Evolutionary conservation across 30 jellyfish, hydroid and myxozoan species (phyloP).

Genomic region (Sanderia malayensis): DNA sequence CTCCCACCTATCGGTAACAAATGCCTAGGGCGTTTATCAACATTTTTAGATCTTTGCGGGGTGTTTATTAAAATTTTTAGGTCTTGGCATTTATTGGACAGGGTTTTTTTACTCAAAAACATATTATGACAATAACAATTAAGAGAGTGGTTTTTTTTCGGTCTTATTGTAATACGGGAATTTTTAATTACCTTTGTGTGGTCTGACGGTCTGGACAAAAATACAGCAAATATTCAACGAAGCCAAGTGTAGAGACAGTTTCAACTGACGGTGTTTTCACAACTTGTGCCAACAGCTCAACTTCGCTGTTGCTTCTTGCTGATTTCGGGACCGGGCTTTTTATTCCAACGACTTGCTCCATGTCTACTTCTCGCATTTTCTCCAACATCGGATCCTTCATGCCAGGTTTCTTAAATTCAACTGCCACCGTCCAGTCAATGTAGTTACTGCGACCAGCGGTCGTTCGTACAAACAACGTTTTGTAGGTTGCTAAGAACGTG

Average conservation of each 20-base stretch:
- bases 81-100: too few relatives aligned
- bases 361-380: not conserved
- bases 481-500: not conserved
- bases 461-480: slow-evolving; percentile 7
- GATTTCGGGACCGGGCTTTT: not conserved
- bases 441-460: slow-evolving; percentile 27
- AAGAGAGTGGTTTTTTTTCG: not conserved
- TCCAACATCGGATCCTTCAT: slow-evolving; percentile 5
- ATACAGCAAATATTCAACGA: slow-evolving; percentile 1
- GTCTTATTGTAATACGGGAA: not conserved
- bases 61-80: too few relatives aligned
- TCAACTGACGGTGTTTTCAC: slow-evolving; percentile 20
- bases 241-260: slow-evolving; percentile 6
- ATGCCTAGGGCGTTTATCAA: too few relatives aligned
- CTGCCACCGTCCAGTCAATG: slow-evolving; percentile 26
- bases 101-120: too few relatives aligned
- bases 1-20: not conserved
- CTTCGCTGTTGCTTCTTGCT: not conserved
- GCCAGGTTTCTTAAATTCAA: slow-evolving; percentile 4
- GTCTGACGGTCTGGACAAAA: slow-evolving; percentile 26
- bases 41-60: too few relatives aligned
- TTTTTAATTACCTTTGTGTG: not conserved
- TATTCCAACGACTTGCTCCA: not conserved
- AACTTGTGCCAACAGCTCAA: slow-evolving; percentile 8
- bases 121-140: not conserved